Conservation (phyloP, 1,140 invertebrate genomes). For the Venustaconcha ellipsiformis region DNA sequence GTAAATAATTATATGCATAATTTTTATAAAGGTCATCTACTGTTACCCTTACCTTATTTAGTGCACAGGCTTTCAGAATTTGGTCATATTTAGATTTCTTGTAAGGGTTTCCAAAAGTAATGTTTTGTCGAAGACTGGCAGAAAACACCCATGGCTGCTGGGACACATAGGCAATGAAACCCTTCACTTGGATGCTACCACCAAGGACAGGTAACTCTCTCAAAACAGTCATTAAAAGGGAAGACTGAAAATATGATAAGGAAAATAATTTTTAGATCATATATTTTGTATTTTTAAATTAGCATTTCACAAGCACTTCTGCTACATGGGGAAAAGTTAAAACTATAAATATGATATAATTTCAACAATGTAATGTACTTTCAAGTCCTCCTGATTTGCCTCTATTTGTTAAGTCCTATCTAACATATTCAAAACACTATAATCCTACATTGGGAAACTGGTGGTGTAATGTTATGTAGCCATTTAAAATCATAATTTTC, state of each 20-base stretch:
- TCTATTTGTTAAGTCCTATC: neutral
- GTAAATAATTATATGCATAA: neutral
- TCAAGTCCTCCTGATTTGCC: neutral
- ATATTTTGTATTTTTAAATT: too few relatives aligned
- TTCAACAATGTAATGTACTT: neutral
- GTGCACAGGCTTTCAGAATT: conserved; percentile 60
- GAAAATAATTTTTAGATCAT: too few relatives aligned
- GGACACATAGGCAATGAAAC: conserved; percentile 87
- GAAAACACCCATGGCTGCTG: conserved; percentile 93
- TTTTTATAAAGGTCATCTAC: neutral
- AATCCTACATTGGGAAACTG: neutral
- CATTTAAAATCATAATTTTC: neutral
- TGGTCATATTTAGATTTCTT: conserved; percentile 55
- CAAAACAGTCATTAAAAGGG: conserved; percentile 84
- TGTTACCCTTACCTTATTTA: conserved; percentile 58
- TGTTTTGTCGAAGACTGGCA: conserved; percentile 82
- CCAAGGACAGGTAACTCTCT: conserved; percentile 80
- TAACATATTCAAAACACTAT: neutral
- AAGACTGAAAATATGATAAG: conserved; percentile 73
- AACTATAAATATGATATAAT: neutral
- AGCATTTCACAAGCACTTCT: too few relatives aligned
- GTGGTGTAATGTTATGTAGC: neutral
- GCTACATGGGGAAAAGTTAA: too few relatives aligned
- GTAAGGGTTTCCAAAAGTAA: conserved; percentile 79
- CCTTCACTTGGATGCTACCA: conserved; percentile 79